Evolutionary conservation across 2,888 invertebrate species (phyloP).

Genomic region (Drosophila lacicola): DNA sequence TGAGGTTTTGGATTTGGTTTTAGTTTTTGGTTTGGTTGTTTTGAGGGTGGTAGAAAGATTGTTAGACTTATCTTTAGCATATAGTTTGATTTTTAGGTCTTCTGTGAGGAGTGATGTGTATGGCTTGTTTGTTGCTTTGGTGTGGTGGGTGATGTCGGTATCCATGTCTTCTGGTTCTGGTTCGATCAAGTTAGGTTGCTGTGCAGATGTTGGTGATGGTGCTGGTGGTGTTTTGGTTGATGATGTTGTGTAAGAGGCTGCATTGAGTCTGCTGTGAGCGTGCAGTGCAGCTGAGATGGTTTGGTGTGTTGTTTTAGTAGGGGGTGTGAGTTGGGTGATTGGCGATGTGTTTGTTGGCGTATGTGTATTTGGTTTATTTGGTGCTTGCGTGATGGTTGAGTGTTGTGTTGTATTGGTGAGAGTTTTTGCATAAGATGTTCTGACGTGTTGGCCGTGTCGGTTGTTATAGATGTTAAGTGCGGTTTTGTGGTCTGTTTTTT

Average conservation of each 20-base stretch:
- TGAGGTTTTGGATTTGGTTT: not conserved
- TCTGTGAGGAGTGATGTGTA: not conserved
- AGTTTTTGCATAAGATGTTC: conserved; percentile 20
- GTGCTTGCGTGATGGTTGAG: not conserved
- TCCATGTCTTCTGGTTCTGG: not conserved
- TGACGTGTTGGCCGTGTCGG: conserved; percentile 8
- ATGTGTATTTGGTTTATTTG: conserved; percentile 5
- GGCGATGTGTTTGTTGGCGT: conserved; percentile 1
- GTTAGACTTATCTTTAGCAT: not conserved
- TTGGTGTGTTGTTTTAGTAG: not conserved
- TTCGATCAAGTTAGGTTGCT: not conserved
- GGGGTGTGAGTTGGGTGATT: not conserved
- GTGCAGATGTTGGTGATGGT: not conserved
- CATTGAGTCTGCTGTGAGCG: too few relatives aligned
- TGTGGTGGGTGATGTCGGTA: not conserved
- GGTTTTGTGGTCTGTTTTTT: conserved; percentile 29
- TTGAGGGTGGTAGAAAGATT: not conserved
- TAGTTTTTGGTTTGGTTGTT: not conserved
- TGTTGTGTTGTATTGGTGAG: not conserved
- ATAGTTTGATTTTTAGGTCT: not conserved
- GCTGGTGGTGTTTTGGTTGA: not conserved
- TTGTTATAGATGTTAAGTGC: conserved; percentile 1
- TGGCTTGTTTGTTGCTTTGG: not conserved
- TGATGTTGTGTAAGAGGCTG: too few relatives aligned
- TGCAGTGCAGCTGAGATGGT: too few relatives aligned